These are phyloP conservation scores for Lethocerus indicus DNA, from an alignment of 1,140 invertebrate genomes.

Conservation along the genomic window DNA sequence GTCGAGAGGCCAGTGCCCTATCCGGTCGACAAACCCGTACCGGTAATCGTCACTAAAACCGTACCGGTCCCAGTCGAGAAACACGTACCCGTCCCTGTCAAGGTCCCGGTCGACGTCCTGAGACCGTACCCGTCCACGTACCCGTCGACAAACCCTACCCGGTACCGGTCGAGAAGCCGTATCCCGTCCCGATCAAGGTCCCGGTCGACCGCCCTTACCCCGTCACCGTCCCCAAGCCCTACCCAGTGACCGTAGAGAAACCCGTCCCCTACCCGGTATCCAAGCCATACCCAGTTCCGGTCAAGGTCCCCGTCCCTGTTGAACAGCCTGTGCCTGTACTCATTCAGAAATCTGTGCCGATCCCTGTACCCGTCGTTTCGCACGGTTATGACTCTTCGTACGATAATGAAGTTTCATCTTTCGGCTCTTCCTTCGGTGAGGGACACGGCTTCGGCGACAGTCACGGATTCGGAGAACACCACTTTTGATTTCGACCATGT, in stretches of 20 bases:
- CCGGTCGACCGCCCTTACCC: conserved; percentile 9
- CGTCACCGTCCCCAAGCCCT: conserved; percentile 8
- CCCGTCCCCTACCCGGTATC: conserved; percentile 2
- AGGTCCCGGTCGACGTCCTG: conserved; percentile 5
- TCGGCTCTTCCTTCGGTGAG: too few relatives aligned
- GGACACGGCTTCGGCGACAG: too few relatives aligned
- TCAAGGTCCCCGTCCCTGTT: conserved; percentile 5
- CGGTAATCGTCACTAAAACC: not conserved
- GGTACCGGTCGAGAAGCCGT: conserved; percentile 4
- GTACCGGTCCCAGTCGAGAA: conserved; percentile 6
- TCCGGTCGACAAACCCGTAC: conserved; percentile 2
- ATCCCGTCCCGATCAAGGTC: conserved; percentile 4
- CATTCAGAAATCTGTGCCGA: not conserved
- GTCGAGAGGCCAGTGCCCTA: conserved; percentile 4
- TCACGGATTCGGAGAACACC: too few relatives aligned
- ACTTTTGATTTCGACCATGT: too few relatives aligned
- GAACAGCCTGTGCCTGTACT: conserved; percentile 1
- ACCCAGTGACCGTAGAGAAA: conserved; percentile 8
- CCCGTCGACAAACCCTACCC: conserved; percentile 2
- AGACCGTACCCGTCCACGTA: conserved; percentile 1
- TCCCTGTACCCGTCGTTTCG: not conserved
- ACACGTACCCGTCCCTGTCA: conserved; percentile 1
- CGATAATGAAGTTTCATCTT: too few relatives aligned
- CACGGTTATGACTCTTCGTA: not conserved
- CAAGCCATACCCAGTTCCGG: not conserved